Evolutionary conservation across 2,888 invertebrate genomes (phyloP).

Genomic region (Ophion costatus): DNA sequence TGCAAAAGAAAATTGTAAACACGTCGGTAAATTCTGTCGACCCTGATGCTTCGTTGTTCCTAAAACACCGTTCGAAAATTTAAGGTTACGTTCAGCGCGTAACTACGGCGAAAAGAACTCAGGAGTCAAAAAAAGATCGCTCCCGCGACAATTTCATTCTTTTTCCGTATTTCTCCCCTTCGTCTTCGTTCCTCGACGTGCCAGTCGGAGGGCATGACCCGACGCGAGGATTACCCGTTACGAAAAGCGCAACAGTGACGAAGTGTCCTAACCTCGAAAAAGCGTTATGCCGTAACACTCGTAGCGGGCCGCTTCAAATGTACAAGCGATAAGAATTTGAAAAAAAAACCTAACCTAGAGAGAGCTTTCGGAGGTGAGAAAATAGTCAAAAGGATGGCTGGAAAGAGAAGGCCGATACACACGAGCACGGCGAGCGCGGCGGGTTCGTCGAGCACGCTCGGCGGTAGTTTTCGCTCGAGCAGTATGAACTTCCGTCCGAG

Average conservation of each 20-base stretch:
- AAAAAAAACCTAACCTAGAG: not conserved
- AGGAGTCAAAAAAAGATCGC: not conserved
- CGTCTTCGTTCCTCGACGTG: not conserved
- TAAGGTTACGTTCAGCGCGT: not conserved
- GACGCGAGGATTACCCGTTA: slow-evolving; percentile 14
- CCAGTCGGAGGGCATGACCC: not conserved
- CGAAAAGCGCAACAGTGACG: not conserved
- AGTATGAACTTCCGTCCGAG: slow-evolving; percentile 87
- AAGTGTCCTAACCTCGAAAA: slow-evolving; percentile 19
- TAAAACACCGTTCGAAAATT: not conserved
- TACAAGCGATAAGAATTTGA: not conserved
- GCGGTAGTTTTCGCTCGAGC: slow-evolving; percentile 71
- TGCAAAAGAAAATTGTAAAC: not conserved
- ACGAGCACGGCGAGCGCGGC: slow-evolving; percentile 62
- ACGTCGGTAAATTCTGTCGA: not conserved
- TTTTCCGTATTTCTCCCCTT: not conserved
- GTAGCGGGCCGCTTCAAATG: not conserved
- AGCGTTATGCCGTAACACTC: not conserved
- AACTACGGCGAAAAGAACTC: not conserved
- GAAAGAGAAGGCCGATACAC: slow-evolving; percentile 75
- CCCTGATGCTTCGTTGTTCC: not conserved
- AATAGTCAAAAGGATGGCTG: slow-evolving; percentile 69
- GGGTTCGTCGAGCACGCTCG: slow-evolving; percentile 61
- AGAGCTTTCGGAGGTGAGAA: not conserved
- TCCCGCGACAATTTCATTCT: not conserved